A percentile compares a stretch with the other conserved stretches of the same genome.
phyloP scores from a whole-genome alignment of 2,797 vertebrate species.

The Alfaro cultratus region DNA sequence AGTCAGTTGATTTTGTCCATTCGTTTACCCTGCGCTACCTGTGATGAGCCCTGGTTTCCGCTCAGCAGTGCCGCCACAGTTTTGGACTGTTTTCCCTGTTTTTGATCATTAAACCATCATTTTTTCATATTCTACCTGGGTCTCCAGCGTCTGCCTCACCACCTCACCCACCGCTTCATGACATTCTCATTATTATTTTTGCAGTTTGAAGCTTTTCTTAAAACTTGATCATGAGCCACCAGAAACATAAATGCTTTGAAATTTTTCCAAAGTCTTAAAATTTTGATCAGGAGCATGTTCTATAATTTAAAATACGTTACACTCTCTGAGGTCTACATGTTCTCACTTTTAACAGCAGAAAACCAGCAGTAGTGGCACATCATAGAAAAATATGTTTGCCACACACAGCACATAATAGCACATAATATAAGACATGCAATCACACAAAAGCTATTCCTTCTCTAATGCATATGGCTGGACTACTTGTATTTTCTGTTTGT shows the following conservation, averaged over 20 bases:
- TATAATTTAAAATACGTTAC: background rate
- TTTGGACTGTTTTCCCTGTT: too few relatives aligned
- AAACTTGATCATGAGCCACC: background rate
- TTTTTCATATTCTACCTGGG: too few relatives aligned
- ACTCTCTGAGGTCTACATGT: background rate
- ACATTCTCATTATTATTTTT: background rate
- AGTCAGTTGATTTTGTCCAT: too few relatives aligned
- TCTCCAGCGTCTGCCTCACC: too few relatives aligned
- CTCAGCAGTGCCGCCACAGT: too few relatives aligned
- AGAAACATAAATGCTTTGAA: background rate
- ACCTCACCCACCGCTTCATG: too few relatives aligned
- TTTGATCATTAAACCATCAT: too few relatives aligned
- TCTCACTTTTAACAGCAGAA: background rate
- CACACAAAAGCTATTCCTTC: background rate
- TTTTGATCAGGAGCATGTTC: background rate
- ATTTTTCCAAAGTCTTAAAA: background rate
- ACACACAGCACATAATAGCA: background rate
- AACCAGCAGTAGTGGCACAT: background rate
- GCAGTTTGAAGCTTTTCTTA: background rate
- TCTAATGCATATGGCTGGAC: background rate
- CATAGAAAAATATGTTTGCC: background rate
- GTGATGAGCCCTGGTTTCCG: too few relatives aligned
- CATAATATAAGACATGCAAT: background rate
- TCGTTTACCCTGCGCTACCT: too few relatives aligned
- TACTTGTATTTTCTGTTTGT: constrained; percentile 35